A percentile compares a stretch with the other conserved stretches of the same genome.
phyloP scores from a whole-genome alignment of 2,797 vertebrate genomes.

The Orientallactaga sibirica region DNA sequence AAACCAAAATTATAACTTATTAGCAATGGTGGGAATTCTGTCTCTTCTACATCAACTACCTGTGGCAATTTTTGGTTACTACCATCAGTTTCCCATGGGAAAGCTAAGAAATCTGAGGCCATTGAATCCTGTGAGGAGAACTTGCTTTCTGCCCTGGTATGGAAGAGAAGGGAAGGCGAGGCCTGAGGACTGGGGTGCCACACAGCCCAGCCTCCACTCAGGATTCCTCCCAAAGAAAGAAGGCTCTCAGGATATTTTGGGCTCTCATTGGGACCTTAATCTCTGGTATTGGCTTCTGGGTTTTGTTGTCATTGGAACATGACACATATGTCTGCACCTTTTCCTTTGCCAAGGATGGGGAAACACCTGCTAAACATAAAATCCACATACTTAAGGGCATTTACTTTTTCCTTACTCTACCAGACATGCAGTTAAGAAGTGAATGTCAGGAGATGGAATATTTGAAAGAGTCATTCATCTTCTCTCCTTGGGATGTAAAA shows the following conservation, averaged over 20 bases:
- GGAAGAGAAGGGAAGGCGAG: neutral
- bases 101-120: too few species aligned
- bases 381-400: neutral
- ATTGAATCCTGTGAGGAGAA: neutral
- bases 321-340: neutral
- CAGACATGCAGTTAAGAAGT: neutral
- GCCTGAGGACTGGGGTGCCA: too few species aligned
- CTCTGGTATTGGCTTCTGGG: neutral
- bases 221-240: neutral
- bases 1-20: neutral
- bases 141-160: neutral
- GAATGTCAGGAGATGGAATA: neutral
- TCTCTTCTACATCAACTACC: neutral
- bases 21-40: neutral
- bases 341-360: neutral
- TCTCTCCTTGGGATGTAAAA: neutral
- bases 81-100: neutral
- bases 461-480: neutral
- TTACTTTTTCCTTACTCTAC: neutral
- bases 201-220: too few species aligned
- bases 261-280: neutral
- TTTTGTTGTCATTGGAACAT: neutral
- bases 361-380: neutral
- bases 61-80: neutral
- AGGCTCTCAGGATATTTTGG: neutral